Evolutionary conservation across 2,888 invertebrate genomes (phyloP), one percentile per base, ranked within the genome.

Genomic region (Terebella lapidaria): DNA sequence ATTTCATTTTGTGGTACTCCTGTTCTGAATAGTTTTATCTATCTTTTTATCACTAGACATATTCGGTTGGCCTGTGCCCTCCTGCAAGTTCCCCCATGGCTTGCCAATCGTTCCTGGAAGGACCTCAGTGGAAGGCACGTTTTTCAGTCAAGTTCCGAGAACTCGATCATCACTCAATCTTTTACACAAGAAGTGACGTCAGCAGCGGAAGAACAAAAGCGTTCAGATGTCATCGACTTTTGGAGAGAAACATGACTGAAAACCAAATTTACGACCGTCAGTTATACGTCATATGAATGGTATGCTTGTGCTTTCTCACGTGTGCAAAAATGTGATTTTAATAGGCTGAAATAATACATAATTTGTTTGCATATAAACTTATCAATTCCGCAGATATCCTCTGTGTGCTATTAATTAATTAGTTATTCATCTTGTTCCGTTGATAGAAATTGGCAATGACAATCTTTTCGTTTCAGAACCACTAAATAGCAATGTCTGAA

Each of bases 61-160:
- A 3, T 66, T 66, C 5, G 65, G 70, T 4, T 70, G 71, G 70
- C 71, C 71, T 0, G 56, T 59, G 22, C 68, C 70, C 15, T 54
- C 64, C 2, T 76, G 76, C 54, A 56, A 62, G 20, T 76, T 74
- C 61, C 75, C 74, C 3, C 69, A 72, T 66, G 66, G 66, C 66
- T 71, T 63, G 67, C 72, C 56, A 60, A 65, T 1, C 64, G 61
- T 25, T 67, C 70, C 57, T 77, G 77, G 77, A 70, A 73, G 18
- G 76, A 77, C 60, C 67, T 75, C 29, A 28, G 53, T 22, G 53
- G 53, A 28, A 5, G 53, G 4, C 53, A 28, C 15, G 28, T 28
- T 22, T 53, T 18, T 28, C 27, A 25, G 29, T 5, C 24, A 24
- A n/a, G n/a, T n/a, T n/a, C n/a, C n/a, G n/a, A n/a, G n/a, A n/a